Base-by-base conservation (phyloP, 2,888 invertebrate genomes). In the Pollenia labialis region DNA sequence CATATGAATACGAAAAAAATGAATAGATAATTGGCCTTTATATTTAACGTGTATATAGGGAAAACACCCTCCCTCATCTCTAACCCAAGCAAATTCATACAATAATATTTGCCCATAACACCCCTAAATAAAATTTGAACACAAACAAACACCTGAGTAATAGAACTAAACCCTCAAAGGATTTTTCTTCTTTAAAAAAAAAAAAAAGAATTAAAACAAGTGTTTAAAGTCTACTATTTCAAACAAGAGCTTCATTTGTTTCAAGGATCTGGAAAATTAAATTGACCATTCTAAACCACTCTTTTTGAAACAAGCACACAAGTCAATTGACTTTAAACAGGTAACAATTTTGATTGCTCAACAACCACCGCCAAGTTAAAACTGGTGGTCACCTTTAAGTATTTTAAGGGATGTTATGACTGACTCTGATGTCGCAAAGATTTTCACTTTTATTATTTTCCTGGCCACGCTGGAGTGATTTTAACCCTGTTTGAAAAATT, bases 1-100 rank as follows among this genome's bases (percentile, higher is more conserved):
- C 80, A 77, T 69, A 77, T 56, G 52, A 66, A 75, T 72, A 76
- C 56, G 32, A 66, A 77, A 68, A 60, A 68, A 56, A 44, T 87
- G 87, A 81, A 87, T 84, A 87, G 84, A 87, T 87, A 87, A 87
- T 87, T 87, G 87, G 87, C 77, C 54, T 81, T 81, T 64, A 68
- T 87, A 69, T 72, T 81, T 74, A 77, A 60, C 54, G 50, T 46
- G 50, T 74, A 46, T 64, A 11, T 69, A 74, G 64, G 52, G 64
- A 81, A 79, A 77, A 81, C 87, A 81, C 87, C 87, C 87, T 87
- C 87, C 87, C 87, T 87, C 87, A 64, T 68, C 84, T 64, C 66
- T 48, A 69, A 58, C 52, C 40, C 52, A 52, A 66, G 18, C 48
- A 48, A 52, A 62, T 32, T 6, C 32, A 32, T 81, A 80, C 60